These are phyloP conservation scores for Bombus sylvicola DNA, from an alignment of 1,140 invertebrate genomes.

Conservation along the genomic window DNA sequence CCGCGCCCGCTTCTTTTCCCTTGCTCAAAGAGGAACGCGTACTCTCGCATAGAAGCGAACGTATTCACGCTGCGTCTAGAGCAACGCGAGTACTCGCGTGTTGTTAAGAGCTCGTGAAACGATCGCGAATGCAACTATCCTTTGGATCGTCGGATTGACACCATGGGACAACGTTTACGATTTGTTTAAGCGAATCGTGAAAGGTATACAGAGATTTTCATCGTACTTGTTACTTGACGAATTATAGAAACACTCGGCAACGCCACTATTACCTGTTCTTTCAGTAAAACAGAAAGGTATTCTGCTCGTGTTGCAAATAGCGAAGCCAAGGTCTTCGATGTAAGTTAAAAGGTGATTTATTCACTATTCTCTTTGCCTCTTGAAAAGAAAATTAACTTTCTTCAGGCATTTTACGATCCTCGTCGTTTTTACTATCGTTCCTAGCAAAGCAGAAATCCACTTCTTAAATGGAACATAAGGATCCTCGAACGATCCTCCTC, in stretches of 20 bases:
- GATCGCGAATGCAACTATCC: not conserved
- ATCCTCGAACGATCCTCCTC: too few species aligned
- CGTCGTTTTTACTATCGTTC: not conserved
- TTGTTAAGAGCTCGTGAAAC: not conserved
- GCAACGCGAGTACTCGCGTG: not conserved
- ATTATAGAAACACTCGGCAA: not conserved
- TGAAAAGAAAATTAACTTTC: not conserved
- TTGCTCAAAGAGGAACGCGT: slow-evolving; percentile 28
- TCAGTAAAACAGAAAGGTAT: not conserved
- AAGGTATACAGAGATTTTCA: not conserved
- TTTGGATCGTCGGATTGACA: not conserved
- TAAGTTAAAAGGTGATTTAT: not conserved
- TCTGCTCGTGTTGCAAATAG: not conserved
- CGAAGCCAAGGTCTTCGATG: not conserved
- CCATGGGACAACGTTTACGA: too few species aligned
- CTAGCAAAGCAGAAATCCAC: not conserved
- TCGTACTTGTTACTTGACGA: not conserved
- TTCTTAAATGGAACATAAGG: not conserved
- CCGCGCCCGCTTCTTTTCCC: slow-evolving; percentile 46
- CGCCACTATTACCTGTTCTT: not conserved
- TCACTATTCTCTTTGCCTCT: not conserved
- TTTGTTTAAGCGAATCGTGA: not conserved
- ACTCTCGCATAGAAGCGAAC: not conserved
- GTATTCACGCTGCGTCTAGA: not conserved
- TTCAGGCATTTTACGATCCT: not conserved